Base-by-base conservation (phyloP, 2,888 invertebrate genomes). In the Diarsia dahlii region DNA sequence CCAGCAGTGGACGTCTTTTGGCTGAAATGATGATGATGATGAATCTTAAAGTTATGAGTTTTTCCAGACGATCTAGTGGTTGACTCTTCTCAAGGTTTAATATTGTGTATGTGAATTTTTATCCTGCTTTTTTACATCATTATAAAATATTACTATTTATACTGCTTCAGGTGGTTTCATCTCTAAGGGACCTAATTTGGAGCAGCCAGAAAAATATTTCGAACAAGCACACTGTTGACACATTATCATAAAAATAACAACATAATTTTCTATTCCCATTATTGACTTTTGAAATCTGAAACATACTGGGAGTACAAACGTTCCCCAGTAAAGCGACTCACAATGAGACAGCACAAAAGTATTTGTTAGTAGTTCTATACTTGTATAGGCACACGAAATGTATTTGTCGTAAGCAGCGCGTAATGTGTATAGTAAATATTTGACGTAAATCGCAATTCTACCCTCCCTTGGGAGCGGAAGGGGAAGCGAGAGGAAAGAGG, bases 361-460 rank as follows among this genome's bases (percentile, higher is more conserved):
- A 81, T 78, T 78, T 39, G 60, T 58, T 48, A 74, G 28, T 15
- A 12, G 34, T 18, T 45, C 23, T 63, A 50, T 63, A 15, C 64
- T 84, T 39, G 74, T 81, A 87, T 56, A 45, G 62, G 62, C 62
- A 75, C 34, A 77, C 39, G 28, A 84, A 84, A 86, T 84, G 85
- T 90, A 83, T 89, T 90, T 82, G 88, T 87, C 85, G 88, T 89
- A 88, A 88, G 88, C 88, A 88, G 86, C 73, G 81, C 67, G 88
- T 89, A 88, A 88, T 90, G 82, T 84, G 85, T 76, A 84, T 85
- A 83, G 88, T 89, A 89, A 88, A 90, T 89, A 90, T 90, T 90
- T 90, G 89, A 85, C 86, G 84, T 80, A 84, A 86, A 85, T 88
- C 87, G 81, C 84, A 83, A 76, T 84, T 70, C 74, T 71, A 63